Base-by-base conservation (phyloP, 2,888 invertebrate genomes). In the Lithophane leautieri region DNA sequence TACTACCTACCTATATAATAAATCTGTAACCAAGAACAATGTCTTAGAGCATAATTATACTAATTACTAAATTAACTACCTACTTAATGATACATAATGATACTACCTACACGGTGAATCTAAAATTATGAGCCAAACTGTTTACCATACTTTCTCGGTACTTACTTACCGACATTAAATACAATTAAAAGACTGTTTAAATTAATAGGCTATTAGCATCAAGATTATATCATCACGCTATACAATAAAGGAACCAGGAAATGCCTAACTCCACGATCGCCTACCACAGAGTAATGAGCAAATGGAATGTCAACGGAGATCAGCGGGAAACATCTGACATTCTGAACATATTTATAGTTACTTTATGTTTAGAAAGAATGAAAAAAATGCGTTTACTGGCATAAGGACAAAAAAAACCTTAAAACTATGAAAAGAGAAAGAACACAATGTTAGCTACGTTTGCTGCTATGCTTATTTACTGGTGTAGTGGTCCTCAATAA, bases 131-230 rank as follows among this genome's bases (percentile, higher is more conserved):
- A 50, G 47, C 11, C 16, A 6, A 60, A 25, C 1, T 2, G 14
- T 8, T 60, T 76, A 16, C 11, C 34, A 11, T 54, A 19, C n/a
- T 22, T 67, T 76, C 16, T 25, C 8, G 16, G 25, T 34, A 34
- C 28, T 7, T 34, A 34, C n/a, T 7, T 34, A 76, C 8, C 7
- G 34, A 40, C 47, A 56, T 67, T 68, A 52, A 58, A 63, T 68
- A 80, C 34, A 79, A 66, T 83, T 86, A 73, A 82, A 80, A 70
- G 63, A 70, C 76, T 65, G 73, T 86, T 86, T 82, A 81, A 82
- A 79, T 22, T 71, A 82, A 83, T 76, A 68, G 72, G 61, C 56
- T 40, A 70, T 68, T 79, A 74, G 47, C 25, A 70, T 81, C 40
- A 62, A 66, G 84, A 76, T 84, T 70, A 28, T 79, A 84, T 79